These are phyloP conservation scores for Aspidiotus destructor DNA, from an alignment of 2,888 invertebrate genomes.

Conservation along the genomic window DNA sequence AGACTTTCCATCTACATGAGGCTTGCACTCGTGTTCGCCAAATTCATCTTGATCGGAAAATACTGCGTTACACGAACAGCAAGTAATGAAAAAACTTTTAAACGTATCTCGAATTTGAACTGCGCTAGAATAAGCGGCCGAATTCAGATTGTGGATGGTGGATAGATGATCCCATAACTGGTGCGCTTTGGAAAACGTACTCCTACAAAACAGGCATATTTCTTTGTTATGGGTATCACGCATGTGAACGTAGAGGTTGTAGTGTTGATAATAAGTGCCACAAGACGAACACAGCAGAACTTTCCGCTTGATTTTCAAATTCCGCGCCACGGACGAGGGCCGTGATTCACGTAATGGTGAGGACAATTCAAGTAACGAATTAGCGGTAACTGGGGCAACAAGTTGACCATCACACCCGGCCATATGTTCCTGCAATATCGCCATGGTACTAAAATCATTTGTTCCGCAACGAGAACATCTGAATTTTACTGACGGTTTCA, in stretches of 20 bases:
- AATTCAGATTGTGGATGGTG: constrained; percentile 66
- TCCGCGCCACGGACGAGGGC: constrained; percentile 42
- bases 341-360: constrained; percentile 37
- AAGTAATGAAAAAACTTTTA: constrained; percentile 28
- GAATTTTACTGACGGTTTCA: constrained; percentile 61
- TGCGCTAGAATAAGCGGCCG: constrained; percentile 56
- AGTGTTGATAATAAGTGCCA: constrained; percentile 73
- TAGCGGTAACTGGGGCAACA: constrained; percentile 39
- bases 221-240: constrained; percentile 69
- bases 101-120: constrained; percentile 43
- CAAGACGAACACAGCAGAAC: constrained; percentile 74
- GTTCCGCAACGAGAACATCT: constrained; percentile 65
- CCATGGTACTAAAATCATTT: constrained; percentile 56
- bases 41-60: constrained; percentile 26
- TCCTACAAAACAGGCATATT: constrained; percentile 72
- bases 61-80: constrained; percentile 21
- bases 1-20: no score
- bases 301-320: constrained; percentile 60
- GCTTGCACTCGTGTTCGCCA: constrained; percentile 15
- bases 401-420: constrained; percentile 16
- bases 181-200: constrained; percentile 70
- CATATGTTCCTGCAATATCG: constrained; percentile 60
- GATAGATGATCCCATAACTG: constrained; percentile 66
- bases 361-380: constrained; percentile 44
- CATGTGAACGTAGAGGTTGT: constrained; percentile 78